Conservation (phyloP, 1,140 invertebrate genomes). For the Euglossa dilemma region DNA sequence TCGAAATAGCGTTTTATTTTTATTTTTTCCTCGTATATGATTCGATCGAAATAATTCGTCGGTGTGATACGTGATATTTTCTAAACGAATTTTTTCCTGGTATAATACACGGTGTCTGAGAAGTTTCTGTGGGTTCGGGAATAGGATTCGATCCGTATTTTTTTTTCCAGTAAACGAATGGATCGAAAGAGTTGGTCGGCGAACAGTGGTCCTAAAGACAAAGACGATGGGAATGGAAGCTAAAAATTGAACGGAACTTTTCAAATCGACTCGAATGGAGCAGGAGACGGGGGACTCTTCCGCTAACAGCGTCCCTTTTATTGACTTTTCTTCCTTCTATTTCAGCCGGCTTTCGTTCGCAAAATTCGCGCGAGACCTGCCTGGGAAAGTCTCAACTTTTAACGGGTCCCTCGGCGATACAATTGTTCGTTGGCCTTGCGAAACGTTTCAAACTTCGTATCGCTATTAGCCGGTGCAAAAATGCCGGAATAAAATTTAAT, state of each 20-base stretch:
- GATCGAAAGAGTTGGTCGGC: not conserved
- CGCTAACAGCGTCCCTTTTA: constrained; percentile 4
- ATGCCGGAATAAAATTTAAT: not conserved
- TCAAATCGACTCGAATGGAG: not conserved
- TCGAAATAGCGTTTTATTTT: no score
- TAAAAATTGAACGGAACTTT: constrained; percentile 18
- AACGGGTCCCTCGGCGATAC: not conserved
- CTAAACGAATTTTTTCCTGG: not conserved
- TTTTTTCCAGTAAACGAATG: not conserved
- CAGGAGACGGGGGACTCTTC: not conserved
- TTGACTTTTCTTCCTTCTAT: constrained; percentile 14
- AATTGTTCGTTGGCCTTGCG: not conserved
- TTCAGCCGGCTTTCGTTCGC: not conserved
- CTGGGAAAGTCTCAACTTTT: not conserved
- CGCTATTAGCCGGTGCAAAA: not conserved
- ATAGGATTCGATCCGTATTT: not conserved
- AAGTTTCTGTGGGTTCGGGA: not conserved
- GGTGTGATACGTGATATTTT: no score
- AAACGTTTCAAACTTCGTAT: not conserved
- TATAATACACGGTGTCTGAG: not conserved
- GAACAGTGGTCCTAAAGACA: no score
- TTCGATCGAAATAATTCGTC: no score
- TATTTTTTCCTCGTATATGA: no score
- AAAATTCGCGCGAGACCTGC: not conserved
- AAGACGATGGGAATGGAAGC: not conserved